A percentile compares a stretch with the other conserved stretches of the same genome.
Conservation (phyloP, 2,113 vertebrate species). For the Rafetus swinhoei region DNA sequence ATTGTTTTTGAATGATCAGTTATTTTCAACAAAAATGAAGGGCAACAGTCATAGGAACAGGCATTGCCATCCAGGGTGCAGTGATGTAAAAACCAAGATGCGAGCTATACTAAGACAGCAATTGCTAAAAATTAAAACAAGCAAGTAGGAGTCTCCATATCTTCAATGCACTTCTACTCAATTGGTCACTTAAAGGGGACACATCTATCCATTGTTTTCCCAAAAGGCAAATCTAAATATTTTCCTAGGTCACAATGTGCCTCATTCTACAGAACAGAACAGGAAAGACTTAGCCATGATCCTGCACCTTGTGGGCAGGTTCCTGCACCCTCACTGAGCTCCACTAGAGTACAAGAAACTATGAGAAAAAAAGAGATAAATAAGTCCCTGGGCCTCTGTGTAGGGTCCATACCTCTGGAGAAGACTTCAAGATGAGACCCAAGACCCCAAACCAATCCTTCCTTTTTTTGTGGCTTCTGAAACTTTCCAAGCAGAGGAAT, state of each 20-base stretch:
- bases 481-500: rapidly evolving
- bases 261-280: neutral
- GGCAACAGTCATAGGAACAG: neutral
- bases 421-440: neutral
- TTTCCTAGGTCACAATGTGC: neutral
- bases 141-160: neutral
- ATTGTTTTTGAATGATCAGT: neutral
- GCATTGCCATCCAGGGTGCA: neutral
- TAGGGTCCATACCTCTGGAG: neutral
- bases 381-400: rapidly evolving
- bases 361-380: rapidly evolving
- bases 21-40: neutral
- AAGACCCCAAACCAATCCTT: neutral
- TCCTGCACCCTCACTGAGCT: neutral
- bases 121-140: neutral
- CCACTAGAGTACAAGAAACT: neutral
- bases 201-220: rapidly evolving
- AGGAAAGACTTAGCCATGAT: rapidly evolving
- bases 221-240: neutral
- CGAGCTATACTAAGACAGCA: neutral
- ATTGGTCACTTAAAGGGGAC: neutral
- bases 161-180: neutral
- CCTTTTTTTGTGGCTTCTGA: rapidly evolving
- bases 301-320: rapidly evolving
- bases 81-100: neutral